phyloP scores from a whole-genome alignment of 2,797 vertebrate genomes.

The Agapornis canus region DNA sequence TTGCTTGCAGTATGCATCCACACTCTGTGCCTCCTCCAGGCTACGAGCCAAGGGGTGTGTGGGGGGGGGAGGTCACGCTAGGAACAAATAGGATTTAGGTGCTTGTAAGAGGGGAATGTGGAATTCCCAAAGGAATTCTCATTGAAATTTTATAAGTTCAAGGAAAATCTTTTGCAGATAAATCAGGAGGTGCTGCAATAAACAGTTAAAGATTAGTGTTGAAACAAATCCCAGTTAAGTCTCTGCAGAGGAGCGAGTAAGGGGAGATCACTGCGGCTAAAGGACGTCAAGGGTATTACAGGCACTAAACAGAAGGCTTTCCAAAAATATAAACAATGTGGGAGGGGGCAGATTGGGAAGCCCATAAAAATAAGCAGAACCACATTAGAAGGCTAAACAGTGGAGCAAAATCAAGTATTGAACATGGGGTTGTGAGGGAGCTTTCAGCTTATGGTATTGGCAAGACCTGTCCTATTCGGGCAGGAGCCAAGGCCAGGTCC shows the following conservation, averaged over 20 bases:
- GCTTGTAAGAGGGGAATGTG: slow-evolving; percentile 30
- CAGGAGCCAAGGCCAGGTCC: background rate
- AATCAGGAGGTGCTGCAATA: slow-evolving; percentile 66
- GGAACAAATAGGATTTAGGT: slow-evolving; percentile 64
- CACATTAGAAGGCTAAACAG: slow-evolving; percentile 45
- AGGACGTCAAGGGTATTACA: slow-evolving; percentile 41
- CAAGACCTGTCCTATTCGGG: background rate
- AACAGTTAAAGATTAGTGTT: slow-evolving; percentile 67
- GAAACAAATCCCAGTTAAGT: slow-evolving; percentile 69
- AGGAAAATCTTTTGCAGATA: slow-evolving; percentile 68
- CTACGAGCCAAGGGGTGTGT: slow-evolving; percentile 1
- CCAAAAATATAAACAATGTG: slow-evolving; percentile 62
- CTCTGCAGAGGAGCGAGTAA: background rate
- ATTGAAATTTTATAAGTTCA: slow-evolving; percentile 74
- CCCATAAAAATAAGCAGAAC: slow-evolving; percentile 67
- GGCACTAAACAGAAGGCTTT: slow-evolving; percentile 68
- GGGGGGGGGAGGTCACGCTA: background rate
- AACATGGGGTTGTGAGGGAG: background rate
- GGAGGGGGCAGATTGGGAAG: slow-evolving; percentile 51
- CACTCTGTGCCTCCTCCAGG: background rate
- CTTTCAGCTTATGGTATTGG: background rate
- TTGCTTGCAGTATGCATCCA: background rate
- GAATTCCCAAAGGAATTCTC: slow-evolving; percentile 66
- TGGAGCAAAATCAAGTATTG: slow-evolving; percentile 21
- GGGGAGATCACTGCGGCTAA: slow-evolving; percentile 5